Evolutionary conservation across 2,113 vertebrate genomes (phyloP).

Genomic region (Myxocyprinus asiaticus): DNA sequence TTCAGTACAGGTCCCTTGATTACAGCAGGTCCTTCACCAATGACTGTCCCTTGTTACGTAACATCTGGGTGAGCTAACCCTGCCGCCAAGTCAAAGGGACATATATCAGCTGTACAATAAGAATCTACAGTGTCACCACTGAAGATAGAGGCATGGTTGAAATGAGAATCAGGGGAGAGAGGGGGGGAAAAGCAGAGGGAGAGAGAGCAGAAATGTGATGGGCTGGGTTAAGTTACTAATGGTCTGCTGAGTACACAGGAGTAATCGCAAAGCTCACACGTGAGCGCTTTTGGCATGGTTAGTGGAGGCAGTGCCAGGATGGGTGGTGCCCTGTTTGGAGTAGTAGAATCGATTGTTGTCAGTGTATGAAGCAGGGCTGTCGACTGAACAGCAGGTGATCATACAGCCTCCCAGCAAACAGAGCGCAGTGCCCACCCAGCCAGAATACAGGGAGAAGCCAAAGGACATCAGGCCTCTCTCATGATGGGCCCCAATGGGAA

Average conservation of each 20-base stretch:
- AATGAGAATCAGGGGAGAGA: neutral
- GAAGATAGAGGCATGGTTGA: neutral
- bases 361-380: constrained; percentile 77
- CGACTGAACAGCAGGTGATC: constrained; percentile 85
- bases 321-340: constrained; percentile 78
- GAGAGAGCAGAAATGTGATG: neutral
- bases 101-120: constrained; percentile 6
- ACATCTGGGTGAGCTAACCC: neutral
- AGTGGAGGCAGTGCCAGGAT: constrained; percentile 63
- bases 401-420: constrained; percentile 86
- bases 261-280: constrained; percentile 73
- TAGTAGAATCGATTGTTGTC: constrained; percentile 96
- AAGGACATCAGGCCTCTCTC: constrained; percentile 91
- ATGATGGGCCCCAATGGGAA: constrained; percentile 86
- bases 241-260: neutral
- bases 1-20: neutral
- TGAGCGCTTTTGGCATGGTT: constrained; percentile 97
- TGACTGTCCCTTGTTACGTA: neutral
- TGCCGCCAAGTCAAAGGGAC: neutral
- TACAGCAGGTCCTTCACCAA: constrained; percentile 9
- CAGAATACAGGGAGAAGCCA: constrained; percentile 91
- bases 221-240: neutral
- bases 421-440: constrained; percentile 89
- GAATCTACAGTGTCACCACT: constrained; percentile 27
- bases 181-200: too few relatives aligned